Percentiles rank a stretch among this genome's conserved stretches.
Evolutionary conservation across 2,113 vertebrate species (phyloP).

Genomic region (Malurus alboscapulatus): DNA sequence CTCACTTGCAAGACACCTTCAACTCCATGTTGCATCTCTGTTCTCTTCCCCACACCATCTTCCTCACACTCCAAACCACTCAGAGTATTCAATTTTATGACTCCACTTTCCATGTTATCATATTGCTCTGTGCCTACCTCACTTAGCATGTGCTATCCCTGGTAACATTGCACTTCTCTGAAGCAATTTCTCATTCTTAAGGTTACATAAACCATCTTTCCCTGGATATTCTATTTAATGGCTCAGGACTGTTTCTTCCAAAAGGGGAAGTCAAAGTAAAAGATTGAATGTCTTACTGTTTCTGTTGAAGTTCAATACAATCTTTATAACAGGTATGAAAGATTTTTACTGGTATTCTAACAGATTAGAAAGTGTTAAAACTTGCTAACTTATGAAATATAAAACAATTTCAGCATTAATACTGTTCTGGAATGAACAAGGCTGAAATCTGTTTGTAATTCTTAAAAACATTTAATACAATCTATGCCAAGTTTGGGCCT

Average conservation of each 20-base stretch:
- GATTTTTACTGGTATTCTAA: not conserved
- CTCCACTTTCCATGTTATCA: not conserved
- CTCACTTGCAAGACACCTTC: not conserved
- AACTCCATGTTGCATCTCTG: accelerated
- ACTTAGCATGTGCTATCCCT: not conserved
- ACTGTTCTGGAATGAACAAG: not conserved
- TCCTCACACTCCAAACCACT: not conserved
- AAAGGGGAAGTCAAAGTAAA: not conserved
- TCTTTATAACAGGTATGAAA: not conserved
- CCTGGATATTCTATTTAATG: not conserved
- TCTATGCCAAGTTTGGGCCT: not conserved
- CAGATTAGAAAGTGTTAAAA: not conserved
- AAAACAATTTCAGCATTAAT: not conserved
- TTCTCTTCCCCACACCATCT: not conserved
- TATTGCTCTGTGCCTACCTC: not conserved
- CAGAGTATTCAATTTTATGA: not conserved
- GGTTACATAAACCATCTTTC: not conserved
- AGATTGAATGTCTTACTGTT: not conserved
- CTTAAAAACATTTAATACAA: not conserved
- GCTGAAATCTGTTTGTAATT: not conserved
- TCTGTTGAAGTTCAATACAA: not conserved
- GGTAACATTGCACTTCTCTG: not conserved
- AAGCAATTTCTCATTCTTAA: not conserved
- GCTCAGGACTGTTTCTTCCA: not conserved
- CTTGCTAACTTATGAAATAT: not conserved